These are phyloP conservation scores for Polymixis lichenea DNA, from an alignment of 2,888 invertebrate genomes.

Conservation along the genomic window DNA sequence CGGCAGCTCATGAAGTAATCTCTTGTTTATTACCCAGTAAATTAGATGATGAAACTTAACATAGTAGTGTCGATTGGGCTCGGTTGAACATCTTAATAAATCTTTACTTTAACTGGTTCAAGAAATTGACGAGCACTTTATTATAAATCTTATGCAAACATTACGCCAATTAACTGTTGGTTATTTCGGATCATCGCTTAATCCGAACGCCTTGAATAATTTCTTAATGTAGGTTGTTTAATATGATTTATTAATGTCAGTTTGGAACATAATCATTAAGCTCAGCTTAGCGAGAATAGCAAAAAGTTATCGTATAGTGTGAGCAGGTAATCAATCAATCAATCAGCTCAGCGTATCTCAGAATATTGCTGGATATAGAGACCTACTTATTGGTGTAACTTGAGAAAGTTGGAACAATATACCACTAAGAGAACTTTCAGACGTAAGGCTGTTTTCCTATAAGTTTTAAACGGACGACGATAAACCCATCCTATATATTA, in stretches of 20 bases:
- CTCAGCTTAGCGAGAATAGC: not conserved
- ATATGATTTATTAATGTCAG: conserved; percentile 30
- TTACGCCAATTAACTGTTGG: not conserved
- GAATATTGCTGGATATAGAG: not conserved
- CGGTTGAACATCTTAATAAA: conserved; percentile 35
- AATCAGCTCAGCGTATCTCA: not conserved
- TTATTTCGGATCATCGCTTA: conserved; percentile 14
- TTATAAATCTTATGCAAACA: conserved; percentile 51
- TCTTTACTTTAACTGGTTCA: conserved; percentile 40
- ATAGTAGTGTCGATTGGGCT: conserved; percentile 26
- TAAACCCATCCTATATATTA: not conserved
- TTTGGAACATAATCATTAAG: not conserved
- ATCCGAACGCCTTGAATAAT: conserved; percentile 13
- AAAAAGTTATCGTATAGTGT: conserved; percentile 11
- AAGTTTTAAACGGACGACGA: not conserved
- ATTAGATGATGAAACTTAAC: conserved; percentile 44
- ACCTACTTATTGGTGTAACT: not conserved
- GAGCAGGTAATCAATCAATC: conserved; percentile 30
- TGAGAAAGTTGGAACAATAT: not conserved
- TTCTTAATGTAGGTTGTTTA: conserved; percentile 31
- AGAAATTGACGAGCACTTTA: conserved; percentile 15
- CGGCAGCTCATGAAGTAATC: conserved; percentile 17
- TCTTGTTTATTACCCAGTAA: conserved; percentile 35
- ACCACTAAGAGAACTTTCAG: not conserved
- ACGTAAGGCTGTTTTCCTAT: not conserved